These are phyloP conservation scores for Octonoba sinensis DNA, from an alignment of 2,888 invertebrate species.

Conservation along the genomic window DNA sequence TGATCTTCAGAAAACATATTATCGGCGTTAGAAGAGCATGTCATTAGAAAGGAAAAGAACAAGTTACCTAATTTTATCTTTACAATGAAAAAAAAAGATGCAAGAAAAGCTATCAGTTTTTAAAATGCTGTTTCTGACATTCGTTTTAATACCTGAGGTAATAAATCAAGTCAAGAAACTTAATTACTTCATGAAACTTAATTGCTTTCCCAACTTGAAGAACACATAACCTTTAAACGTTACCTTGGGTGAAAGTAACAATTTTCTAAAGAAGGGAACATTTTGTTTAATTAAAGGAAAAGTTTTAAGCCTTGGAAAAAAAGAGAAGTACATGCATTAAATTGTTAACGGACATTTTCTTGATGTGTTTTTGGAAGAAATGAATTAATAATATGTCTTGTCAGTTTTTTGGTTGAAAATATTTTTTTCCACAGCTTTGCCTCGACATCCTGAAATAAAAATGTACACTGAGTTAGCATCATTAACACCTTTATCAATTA, in stretches of 20 bases:
- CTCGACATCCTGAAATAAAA: no score
- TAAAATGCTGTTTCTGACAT: no score
- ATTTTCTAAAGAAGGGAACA: conserved; percentile 32
- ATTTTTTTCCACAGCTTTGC: no score
- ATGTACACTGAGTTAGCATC: no score
- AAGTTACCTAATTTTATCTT: conserved; percentile 15
- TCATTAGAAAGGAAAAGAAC: conserved; percentile 21
- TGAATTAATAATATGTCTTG: no score
- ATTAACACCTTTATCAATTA: no score
- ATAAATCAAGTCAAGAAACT: conserved; percentile 59
- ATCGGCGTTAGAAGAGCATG: background rate
- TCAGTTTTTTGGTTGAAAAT: no score
- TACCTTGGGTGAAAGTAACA: background rate
- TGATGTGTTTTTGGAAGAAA: no score
- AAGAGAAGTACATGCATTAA: no score
- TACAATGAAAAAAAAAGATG: conserved; percentile 7
- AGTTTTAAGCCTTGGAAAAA: conserved; percentile 6
- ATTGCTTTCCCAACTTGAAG: conserved; percentile 55
- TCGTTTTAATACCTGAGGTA: conserved; percentile 53
- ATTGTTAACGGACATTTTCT: no score
- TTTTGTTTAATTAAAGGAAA: conserved; percentile 64
- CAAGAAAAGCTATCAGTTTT: conserved; percentile 8
- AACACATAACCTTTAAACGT: conserved; percentile 1
- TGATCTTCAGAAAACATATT: no score
- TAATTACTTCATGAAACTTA: conserved; percentile 58